Base-by-base conservation (phyloP, 2,888 invertebrate genomes). In the Leptinotarsa tumamoca region DNA sequence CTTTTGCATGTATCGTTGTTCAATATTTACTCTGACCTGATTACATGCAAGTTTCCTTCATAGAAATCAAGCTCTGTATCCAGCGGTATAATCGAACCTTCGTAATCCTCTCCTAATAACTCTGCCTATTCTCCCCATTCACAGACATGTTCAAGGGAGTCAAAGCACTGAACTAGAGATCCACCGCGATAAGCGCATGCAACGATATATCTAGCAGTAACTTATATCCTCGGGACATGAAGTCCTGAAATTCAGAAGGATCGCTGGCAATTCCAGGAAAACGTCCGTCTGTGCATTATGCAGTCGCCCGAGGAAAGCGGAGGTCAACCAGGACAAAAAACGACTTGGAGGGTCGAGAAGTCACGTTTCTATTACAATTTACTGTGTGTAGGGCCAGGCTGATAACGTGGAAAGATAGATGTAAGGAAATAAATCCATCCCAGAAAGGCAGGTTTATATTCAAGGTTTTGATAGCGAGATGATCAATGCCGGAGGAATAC, bases 291-390 rank as follows among this genome's bases (percentile, higher is more conserved):
- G 73, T 69, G 68, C 72, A 74, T 76, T 78, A 76, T 78, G 78
- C 78, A 74, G 72, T 74, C 75, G 78, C 78, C 67, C 67, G 71
- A 72, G 78, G 74, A 73, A 72, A 68, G 68, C 71, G 71, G 63
- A 68, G 77, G 78, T 75, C 78, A 73, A 73, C 54, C 61, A 69
- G 63, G 69, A 54, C 71, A 75, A 78, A 80, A 80, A 78, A 78
- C 74, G 78, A 63, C 71, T 58, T 72, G 71, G 63, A 71, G 76
- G 78, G 75, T 66, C 73, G 73, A 71, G 72, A 66, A 81, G 80
- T 81, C 81, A 82, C 82, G 81, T 82, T 78, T 74, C 75, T 68
- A 77, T 74, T 68, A 78, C 79, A 79, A 80, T 82, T 81, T 82
- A 81, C 80, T 82, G 78, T 78, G 80, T 82, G 82, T 80, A 79